Conservation (phyloP, 2,113 vertebrate species). For the Nestor notabilis region DNA sequence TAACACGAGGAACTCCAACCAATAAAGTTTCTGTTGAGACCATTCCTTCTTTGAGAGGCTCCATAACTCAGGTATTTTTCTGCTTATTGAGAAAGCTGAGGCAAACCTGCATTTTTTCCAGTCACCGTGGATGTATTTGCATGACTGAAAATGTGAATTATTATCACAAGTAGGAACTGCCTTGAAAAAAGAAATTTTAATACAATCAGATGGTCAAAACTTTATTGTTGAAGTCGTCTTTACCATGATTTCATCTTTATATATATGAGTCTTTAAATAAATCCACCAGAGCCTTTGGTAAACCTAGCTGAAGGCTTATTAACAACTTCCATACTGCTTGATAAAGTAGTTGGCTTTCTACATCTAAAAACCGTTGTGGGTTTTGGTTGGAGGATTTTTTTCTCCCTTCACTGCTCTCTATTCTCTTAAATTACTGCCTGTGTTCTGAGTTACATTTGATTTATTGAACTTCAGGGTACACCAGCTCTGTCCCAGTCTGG, state of each 20-base stretch:
- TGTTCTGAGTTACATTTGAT: not conserved
- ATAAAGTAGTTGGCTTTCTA: not conserved
- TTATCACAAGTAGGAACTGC: not conserved
- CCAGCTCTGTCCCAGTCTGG: slow-evolving; percentile 89
- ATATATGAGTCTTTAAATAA: not conserved
- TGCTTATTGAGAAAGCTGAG: not conserved
- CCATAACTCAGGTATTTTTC: slow-evolving; percentile 92
- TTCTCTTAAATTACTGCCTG: not conserved
- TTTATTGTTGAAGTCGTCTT: not conserved
- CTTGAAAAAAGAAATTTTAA: not conserved
- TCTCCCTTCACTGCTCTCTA: rapidly evolving
- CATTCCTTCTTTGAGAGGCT: slow-evolving; percentile 84
- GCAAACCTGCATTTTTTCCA: not conserved
- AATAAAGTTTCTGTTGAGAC: slow-evolving; percentile 85
- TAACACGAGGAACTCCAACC: slow-evolving; percentile 84
- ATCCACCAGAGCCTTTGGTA: not conserved
- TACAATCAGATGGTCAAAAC: not conserved
- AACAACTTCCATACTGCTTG: not conserved
- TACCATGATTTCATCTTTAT: not conserved
- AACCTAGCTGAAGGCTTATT: not conserved
- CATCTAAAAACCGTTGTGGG: not conserved
- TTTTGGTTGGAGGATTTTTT: not conserved
- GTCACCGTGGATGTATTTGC: not conserved
- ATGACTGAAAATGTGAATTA: not conserved
- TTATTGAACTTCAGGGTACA: slow-evolving; percentile 82